Conservation (phyloP, 2,113 vertebrate genomes). For the Petromus typicus region DNA sequence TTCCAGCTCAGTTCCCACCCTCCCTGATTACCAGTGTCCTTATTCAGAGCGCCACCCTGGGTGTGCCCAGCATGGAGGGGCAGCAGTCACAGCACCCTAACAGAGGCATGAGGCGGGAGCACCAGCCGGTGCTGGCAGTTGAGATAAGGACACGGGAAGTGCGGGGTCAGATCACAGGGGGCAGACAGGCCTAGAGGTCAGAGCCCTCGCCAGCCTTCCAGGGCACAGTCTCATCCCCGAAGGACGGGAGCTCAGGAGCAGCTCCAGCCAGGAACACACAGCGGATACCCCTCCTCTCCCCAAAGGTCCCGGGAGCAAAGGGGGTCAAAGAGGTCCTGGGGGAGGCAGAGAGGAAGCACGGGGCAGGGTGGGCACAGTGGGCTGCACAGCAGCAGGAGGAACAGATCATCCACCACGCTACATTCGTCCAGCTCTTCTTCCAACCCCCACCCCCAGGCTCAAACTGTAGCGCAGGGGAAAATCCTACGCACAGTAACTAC, state of each 20-base stretch:
- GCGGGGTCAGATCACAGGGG: rapidly evolving
- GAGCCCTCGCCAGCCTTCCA: neutral
- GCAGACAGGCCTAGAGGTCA: too few species aligned
- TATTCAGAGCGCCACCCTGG: neutral
- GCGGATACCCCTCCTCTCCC: neutral
- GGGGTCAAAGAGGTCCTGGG: neutral
- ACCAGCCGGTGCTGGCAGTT: neutral
- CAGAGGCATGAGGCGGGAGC: neutral
- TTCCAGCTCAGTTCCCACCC: neutral
- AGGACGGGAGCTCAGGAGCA: neutral
- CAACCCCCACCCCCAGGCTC: neutral
- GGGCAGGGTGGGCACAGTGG: rapidly evolving
- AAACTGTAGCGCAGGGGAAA: neutral
- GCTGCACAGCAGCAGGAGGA: rapidly evolving
- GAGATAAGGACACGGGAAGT: too few species aligned
- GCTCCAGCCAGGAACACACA: neutral
- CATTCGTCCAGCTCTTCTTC: neutral
- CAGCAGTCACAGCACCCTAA: neutral
- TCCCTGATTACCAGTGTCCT: neutral
- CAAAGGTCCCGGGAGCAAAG: too few species aligned
- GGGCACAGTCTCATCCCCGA: neutral
- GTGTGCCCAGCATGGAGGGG: neutral
- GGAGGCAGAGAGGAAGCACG: neutral
- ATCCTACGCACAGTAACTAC: rapidly evolving
- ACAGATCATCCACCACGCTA: rapidly evolving